Percentiles rank a stretch among this genome's conserved stretches.
These are phyloP conservation scores for Hypsopygia costalis DNA, from an alignment of 2,888 invertebrate genomes.

Conservation along the genomic window DNA sequence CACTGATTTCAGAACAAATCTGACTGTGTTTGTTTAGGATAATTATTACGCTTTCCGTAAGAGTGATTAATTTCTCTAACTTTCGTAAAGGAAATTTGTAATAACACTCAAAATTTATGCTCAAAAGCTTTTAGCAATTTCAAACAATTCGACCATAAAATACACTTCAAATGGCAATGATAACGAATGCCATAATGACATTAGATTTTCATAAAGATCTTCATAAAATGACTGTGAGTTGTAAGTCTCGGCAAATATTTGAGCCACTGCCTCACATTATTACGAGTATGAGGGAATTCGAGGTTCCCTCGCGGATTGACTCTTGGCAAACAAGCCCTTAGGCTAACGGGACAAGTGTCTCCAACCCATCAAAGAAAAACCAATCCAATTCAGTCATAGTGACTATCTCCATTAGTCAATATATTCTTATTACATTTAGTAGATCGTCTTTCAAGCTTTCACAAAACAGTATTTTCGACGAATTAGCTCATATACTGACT, in stretches of 20 bases:
- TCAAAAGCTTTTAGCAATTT: neutral
- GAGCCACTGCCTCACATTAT: conserved; percentile 16
- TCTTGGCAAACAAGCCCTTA: conserved; percentile 18
- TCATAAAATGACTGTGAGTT: conserved; percentile 16
- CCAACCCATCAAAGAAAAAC: conserved; percentile 18
- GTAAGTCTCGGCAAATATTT: conserved; percentile 23
- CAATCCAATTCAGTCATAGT: conserved; percentile 14
- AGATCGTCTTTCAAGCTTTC: neutral
- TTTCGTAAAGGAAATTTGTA: too few relatives aligned
- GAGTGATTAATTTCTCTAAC: too few relatives aligned
- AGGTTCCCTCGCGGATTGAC: conserved; percentile 17
- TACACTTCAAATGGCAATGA: neutral
- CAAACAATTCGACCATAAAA: conserved; percentile 1
- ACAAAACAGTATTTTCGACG: too few relatives aligned
- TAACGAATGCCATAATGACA: conserved; percentile 9
- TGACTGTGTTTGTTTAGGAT: too few relatives aligned
- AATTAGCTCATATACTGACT: too few relatives aligned
- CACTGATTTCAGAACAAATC: too few relatives aligned
- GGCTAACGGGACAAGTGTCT: conserved; percentile 13
- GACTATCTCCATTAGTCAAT: conserved; percentile 16
- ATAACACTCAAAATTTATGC: neutral
- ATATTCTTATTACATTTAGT: conserved; percentile 1
- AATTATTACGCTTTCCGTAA: too few relatives aligned
- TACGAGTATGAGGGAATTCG: conserved; percentile 16
- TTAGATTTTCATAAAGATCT: conserved; percentile 3